Conservation (phyloP, 2,113 vertebrate genomes). For the Odontophorus gujanensis region DNA sequence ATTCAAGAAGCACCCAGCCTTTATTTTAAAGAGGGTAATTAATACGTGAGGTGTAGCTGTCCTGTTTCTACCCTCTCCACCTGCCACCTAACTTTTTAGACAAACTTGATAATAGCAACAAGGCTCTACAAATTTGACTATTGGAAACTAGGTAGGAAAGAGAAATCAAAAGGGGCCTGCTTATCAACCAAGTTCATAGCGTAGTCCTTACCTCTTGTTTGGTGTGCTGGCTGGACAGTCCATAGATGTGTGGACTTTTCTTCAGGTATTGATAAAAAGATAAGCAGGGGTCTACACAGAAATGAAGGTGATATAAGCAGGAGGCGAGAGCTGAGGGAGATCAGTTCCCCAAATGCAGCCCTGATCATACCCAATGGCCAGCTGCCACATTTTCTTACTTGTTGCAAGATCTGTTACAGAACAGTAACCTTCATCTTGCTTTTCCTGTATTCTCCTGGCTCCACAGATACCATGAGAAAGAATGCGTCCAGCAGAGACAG, state of each 20-base stretch:
- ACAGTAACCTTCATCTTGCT: too few relatives aligned
- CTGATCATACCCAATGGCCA: constrained; percentile 15
- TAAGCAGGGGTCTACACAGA: neutral
- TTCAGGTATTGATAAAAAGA: neutral
- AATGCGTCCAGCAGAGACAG: neutral
- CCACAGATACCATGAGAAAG: neutral
- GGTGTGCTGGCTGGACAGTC: neutral
- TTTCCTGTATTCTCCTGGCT: neutral
- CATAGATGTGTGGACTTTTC: neutral
- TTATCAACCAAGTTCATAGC: neutral
- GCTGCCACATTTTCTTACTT: neutral
- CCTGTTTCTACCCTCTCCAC: neutral
- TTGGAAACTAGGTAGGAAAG: neutral
- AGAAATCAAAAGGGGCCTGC: neutral
- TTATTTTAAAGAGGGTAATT: neutral
- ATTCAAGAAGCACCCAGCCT: neutral
- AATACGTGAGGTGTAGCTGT: neutral
- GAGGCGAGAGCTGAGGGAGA: neutral
- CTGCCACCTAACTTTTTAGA: neutral
- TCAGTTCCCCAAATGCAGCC: neutral
- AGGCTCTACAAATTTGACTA: neutral
- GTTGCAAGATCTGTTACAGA: rapidly evolving
- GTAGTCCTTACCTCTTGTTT: neutral
- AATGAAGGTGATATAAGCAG: neutral
- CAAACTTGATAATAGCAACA: neutral